Percentiles rank a stretch among this genome's conserved stretches.
phyloP scores from a whole-genome alignment of 2,113 vertebrate species.

The Ictalurus furcatus region DNA sequence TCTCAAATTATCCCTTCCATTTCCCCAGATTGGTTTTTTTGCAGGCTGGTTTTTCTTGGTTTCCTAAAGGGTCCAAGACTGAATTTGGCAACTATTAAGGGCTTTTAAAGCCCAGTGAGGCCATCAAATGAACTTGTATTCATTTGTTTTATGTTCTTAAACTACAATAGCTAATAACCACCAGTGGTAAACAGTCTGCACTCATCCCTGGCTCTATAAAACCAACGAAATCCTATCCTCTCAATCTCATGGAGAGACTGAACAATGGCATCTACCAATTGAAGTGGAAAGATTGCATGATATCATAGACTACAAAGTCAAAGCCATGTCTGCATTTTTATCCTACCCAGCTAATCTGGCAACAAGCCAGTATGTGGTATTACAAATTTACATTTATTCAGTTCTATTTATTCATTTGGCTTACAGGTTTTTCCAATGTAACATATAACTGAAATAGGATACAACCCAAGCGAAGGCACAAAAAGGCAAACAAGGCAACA shows the following conservation, averaged over 20 bases:
- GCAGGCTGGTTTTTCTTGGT: background rate
- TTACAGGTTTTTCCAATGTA: background rate
- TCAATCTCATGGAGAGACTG: background rate
- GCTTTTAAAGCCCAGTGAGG: background rate
- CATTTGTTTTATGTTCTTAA: background rate
- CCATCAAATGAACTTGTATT: background rate
- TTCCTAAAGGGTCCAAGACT: background rate
- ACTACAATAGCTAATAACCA: background rate
- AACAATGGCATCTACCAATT: background rate
- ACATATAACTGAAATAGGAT: background rate
- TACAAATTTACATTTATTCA: background rate
- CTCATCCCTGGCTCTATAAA: conserved; percentile 26
- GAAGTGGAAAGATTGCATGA: background rate
- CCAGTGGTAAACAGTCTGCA: background rate
- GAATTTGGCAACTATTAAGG: background rate
- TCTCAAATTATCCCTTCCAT: background rate
- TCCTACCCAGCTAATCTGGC: background rate
- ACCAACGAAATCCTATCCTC: conserved; percentile 41
- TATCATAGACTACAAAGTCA: background rate
- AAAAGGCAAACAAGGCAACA: background rate
- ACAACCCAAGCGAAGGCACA: background rate
- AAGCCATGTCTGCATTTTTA: background rate
- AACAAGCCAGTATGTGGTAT: background rate
- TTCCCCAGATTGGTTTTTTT: background rate
- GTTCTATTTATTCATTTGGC: background rate